phyloP scores from a whole-genome alignment of 2,797 vertebrate species.

The Hypotaenidia philippensis region DNA sequence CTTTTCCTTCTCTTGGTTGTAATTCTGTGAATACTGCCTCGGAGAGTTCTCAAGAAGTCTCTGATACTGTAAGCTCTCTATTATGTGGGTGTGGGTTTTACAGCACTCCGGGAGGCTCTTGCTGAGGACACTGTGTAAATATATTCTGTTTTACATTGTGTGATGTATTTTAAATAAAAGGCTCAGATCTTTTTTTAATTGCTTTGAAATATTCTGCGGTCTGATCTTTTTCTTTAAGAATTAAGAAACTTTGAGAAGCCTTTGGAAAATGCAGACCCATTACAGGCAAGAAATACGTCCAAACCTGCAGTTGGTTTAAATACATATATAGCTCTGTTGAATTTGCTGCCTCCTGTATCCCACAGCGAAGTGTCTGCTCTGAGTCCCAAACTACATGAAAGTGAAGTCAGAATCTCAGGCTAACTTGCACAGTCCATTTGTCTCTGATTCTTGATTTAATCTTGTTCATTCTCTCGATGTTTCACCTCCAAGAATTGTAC shows the following conservation, averaged over 20 bases:
- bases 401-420: background rate
- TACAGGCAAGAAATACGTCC: background rate
- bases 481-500: background rate
- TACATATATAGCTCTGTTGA: background rate
- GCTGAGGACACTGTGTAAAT: slow-evolving; percentile 56
- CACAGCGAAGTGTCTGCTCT: background rate
- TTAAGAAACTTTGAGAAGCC: slow-evolving; percentile 22
- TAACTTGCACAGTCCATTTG: background rate
- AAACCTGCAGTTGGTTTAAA: background rate
- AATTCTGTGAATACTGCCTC: slow-evolving; percentile 50
- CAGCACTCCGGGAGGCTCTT: slow-evolving; percentile 28
- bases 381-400: background rate
- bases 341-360: background rate
- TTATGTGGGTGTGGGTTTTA: slow-evolving; percentile 56
- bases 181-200: slow-evolving; percentile 55
- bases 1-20: slow-evolving; percentile 59
- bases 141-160: slow-evolving; percentile 56
- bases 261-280: background rate
- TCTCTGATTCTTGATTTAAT: background rate
- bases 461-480: background rate
- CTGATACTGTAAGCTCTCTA: slow-evolving; percentile 55
- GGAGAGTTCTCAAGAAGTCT: slow-evolving; percentile 43
- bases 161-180: slow-evolving; percentile 68
- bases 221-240: slow-evolving; percentile 26
- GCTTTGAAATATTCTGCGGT: slow-evolving; percentile 16